Evolutionary conservation across 2,888 invertebrate genomes (phyloP), one percentile per base, ranked within the genome.

Genomic region (Disparrhopalites patrizii): DNA sequence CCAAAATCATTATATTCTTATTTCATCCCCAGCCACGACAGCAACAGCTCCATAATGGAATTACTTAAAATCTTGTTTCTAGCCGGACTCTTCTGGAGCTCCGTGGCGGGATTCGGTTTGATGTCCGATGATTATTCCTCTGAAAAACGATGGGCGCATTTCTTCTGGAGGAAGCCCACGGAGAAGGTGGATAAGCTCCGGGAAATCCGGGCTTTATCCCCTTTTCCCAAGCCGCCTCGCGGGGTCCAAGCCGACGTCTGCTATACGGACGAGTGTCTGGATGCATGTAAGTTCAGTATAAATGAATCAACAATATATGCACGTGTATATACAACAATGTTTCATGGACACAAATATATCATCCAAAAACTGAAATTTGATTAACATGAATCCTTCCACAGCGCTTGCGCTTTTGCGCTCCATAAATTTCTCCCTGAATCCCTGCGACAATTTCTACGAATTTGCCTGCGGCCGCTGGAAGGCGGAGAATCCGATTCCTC

Each of bases 201-300:
- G 31, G 2, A 13, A 15, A 63, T 63, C 27, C 56, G 47, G 10
- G 15, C 43, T 27, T 36, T 63, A 15, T 63, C 63, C 3, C 63
- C 63, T 3, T 58, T 58, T 18, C 25, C 52, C 10, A 27, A 31
- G 15, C 15, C 64, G 2, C n/a, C n/a, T 5, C 5, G 43, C 5
- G 43, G n/a, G 15, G 33, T 20, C 1, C 2, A 4, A 25, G 61
- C 55, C 5, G 68, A 62, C 2, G 51, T 68, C 36, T 68, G 68
- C 30, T 55, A 43, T 8, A 63, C 68, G 2, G 25, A 51, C 10
- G 68, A 55, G 30, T 68, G 68, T 33, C 10, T 68, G 28, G 65
- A 68, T 40, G 50, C 61, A 23, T 47, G 23, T 27, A 10, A 4
- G 4, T 47, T 47, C 20, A 51, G 4, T 51, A n/a, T n/a, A n/a